A percentile compares a stretch with the other conserved stretches of the same genome.
Conservation (phyloP, 2,113 vertebrate genomes). For the Aptenodytes forsteri region DNA sequence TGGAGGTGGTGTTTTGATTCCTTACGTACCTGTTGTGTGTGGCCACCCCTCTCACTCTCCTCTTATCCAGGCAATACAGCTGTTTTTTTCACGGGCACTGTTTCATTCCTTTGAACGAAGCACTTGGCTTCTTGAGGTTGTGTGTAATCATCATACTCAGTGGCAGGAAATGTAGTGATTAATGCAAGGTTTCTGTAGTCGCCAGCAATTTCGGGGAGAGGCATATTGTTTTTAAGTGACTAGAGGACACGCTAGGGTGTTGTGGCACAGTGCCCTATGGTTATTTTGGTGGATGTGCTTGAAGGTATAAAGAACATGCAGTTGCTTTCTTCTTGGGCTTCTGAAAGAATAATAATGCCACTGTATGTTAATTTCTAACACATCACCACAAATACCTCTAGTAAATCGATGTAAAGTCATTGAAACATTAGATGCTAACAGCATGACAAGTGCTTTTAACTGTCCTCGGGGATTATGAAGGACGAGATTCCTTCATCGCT, state of each 20-base stretch:
- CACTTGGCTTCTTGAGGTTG: neutral
- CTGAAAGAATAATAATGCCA: neutral
- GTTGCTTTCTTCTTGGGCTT: neutral
- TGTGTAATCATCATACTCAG: neutral
- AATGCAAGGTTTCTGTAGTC: neutral
- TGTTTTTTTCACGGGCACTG: accelerated
- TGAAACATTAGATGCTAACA: neutral
- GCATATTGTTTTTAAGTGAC: neutral
- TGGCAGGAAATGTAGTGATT: neutral
- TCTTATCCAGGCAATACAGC: neutral
- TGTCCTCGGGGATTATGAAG: accelerated
- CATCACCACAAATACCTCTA: neutral
- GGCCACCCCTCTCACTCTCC: neutral
- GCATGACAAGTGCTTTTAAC: neutral
- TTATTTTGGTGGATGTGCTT: neutral
- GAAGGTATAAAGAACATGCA: neutral
- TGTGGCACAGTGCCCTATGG: accelerated
- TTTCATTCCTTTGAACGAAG: neutral
- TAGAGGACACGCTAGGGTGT: accelerated
- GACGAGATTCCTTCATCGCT: accelerated
- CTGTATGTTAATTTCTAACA: neutral
- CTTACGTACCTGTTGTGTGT: neutral
- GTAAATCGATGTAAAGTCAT: neutral
- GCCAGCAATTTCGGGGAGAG: neutral
- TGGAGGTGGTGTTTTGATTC: neutral